Base-by-base conservation (phyloP, 2,797 vertebrate genomes). In the Clamator glandarius region DNA sequence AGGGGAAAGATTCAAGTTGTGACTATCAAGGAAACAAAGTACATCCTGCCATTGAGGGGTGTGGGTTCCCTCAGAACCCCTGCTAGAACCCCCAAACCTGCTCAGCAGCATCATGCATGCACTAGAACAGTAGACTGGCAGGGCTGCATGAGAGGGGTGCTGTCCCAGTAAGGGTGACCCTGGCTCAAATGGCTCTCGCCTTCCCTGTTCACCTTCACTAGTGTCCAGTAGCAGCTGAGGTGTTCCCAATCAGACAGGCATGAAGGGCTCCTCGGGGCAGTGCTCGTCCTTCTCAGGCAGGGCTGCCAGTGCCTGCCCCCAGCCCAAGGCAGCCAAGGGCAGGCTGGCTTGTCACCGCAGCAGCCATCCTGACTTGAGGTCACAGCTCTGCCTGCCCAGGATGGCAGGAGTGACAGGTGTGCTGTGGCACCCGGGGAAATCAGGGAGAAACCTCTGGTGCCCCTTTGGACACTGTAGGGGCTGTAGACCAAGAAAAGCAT, bases 231-330 rank as follows among this genome's bases (percentile, higher is more conserved):
- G 18, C 12, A 66, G 55, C 52, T 1, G 3, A 58, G 93, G 66
- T 1, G 0, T 46, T 92, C 57, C 55, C 0, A 15, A 83, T 88
- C 58, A 46, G 92, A 93, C 95, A 96, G 82, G 82, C 93, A 86
- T 73, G 93, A 95, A 95, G 82, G 88, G 57, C 83, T 70, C 35
- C 94, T 70, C 0, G 7, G 26, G 87, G 96, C 84, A 35, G 26
- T 2, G 11, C 72, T 89, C 0, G 23, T 62, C 93, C 84, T 94
- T 75, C 61, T 68, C 3, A 1, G 17, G 46, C 41, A 73, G 67
- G 29, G 67, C 67, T 48, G 77, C 73, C 75, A 19, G 21, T 3
- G 9, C 17, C 62, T 26, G 20, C 35, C 57, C 18, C 44, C 46
- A 24, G 41, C 46, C 46, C 6, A 0, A 20, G 18, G 50, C 26